Evolutionary conservation across 2,888 invertebrate species (phyloP).

Genomic region (Caenorhabditis drosophilae): DNA sequence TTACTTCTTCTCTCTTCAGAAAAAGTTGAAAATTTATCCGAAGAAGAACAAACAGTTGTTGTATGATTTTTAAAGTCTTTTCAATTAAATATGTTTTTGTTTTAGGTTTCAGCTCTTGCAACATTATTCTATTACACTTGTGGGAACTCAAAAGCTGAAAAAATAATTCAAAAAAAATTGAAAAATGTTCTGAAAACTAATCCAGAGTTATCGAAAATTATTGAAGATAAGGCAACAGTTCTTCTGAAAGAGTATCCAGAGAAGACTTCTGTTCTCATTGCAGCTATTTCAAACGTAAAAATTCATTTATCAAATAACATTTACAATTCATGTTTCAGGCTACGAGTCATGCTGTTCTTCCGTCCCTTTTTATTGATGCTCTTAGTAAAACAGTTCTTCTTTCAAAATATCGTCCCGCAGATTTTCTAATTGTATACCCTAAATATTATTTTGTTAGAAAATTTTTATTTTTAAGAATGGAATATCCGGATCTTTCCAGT

Average conservation of each 20-base stretch:
- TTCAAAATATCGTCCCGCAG: constrained; percentile 26
- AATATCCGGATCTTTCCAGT: constrained; percentile 4
- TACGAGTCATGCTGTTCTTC: not conserved
- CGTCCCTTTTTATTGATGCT: constrained; percentile 22
- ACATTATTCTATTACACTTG: constrained; percentile 29
- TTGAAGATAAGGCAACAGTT: constrained; percentile 3
- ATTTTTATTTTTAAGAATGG: constrained; percentile 3
- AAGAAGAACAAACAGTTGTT: constrained; percentile 5
- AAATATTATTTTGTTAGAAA: not conserved
- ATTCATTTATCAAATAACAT: too few species aligned
- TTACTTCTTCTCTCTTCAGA: constrained; percentile 2
- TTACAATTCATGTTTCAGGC: too few species aligned
- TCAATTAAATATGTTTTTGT: too few species aligned
- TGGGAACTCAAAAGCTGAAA: constrained; percentile 20
- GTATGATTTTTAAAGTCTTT: too few species aligned
- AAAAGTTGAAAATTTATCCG: not conserved
- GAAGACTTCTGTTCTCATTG: constrained; percentile 24
- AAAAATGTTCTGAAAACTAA: constrained; percentile 4
- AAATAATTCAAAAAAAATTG: constrained; percentile 20
- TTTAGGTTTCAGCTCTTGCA: constrained; percentile 23
- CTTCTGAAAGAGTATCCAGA: constrained; percentile 16
- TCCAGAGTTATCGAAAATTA: not conserved
- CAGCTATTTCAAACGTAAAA: constrained; percentile 12
- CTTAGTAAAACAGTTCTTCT: constrained; percentile 31
- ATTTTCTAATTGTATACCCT: constrained; percentile 20